These are phyloP conservation scores for Limanda limanda DNA, from an alignment of 2,113 vertebrate species.

Conservation along the genomic window DNA sequence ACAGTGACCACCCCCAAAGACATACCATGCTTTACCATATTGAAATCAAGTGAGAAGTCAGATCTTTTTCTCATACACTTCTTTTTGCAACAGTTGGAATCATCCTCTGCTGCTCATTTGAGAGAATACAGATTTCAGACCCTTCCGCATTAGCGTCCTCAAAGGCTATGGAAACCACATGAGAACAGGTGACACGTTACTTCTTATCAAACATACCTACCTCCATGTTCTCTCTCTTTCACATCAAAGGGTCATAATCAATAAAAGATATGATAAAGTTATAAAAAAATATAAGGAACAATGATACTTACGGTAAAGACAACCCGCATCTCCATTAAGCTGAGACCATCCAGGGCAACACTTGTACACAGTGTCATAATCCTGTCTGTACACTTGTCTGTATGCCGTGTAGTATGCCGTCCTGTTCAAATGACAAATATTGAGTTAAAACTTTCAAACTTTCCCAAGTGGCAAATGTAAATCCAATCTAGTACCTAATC, in stretches of 20 bases:
- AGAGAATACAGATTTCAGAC: too few species aligned
- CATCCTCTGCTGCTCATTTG: too few species aligned
- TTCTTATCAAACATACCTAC: background rate
- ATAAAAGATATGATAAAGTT: background rate
- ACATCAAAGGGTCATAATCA: background rate
- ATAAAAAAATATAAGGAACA: background rate
- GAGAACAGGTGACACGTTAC: background rate
- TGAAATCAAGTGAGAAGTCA: too few species aligned
- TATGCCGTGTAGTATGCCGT: conserved; percentile 86
- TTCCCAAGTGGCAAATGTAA: background rate
- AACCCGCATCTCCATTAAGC: conserved; percentile 85
- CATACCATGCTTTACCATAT: too few species aligned
- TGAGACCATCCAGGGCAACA: conserved; percentile 93
- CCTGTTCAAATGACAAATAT: conserved; percentile 77
- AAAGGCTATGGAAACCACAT: conserved; percentile 15
- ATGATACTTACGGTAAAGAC: conserved; percentile 89
- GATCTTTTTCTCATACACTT: too few species aligned
- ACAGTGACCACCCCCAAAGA: too few species aligned
- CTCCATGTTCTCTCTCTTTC: background rate
- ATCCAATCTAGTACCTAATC: background rate
- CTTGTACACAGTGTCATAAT: conserved; percentile 80
- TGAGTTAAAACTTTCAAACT: conserved; percentile 6
- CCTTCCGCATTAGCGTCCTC: too few species aligned
- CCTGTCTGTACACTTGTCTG: conserved; percentile 86
- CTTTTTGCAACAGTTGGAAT: too few species aligned